Base-by-base conservation (phyloP, 2,797 vertebrate species). In the Epinephelus malabaricus region DNA sequence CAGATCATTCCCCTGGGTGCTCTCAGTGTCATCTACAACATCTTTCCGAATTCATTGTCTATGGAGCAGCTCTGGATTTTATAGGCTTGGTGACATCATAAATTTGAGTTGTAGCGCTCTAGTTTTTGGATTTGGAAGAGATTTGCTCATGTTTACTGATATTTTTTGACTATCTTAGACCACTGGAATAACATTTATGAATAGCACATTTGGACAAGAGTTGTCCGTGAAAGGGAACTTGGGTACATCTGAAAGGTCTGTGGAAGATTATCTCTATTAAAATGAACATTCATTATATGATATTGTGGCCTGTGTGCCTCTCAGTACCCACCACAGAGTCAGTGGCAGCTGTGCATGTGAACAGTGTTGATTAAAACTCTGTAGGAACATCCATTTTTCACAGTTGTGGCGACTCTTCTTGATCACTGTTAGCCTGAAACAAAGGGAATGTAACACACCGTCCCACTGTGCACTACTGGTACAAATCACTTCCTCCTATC, bases 291-390 rank as follows among this genome's bases (percentile, higher is more conserved):
- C 17, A 50, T 66, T 50, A 23, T n/a, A 17, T 73, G 46, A 18
- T 55, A 27, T 17, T 63, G 18, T 14, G 55, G 45, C 9, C 19
- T 15, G 27, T 21, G 12, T 58, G 50, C 63, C 6, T 56, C 10
- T 10, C 51, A 15, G 19, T 19, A 50, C 14, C 43, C 13, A 34
- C 38, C 63, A 45, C 27, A 30, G 75, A 68, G 59, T 64, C 25
- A 23, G 38, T 61, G 3, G 53, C 51, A 61, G 63, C 69, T 80
- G 68, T 53, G 49, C 19, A 21, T 50, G 38, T 55, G 25, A 63
- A 62, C 49, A 40, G 25, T 34, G 73, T 67, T 81, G 21, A 73
- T 67, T 56, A 63, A 53, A 76, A 2, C 59, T 68, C 30, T 10
- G 21, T 11, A 15, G 49, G 60, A 82, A 43, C 14, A 46, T 6